Evolutionary conservation across 2,113 vertebrate species (phyloP).

Genomic region (Ornithorhynchus anatinus): DNA sequence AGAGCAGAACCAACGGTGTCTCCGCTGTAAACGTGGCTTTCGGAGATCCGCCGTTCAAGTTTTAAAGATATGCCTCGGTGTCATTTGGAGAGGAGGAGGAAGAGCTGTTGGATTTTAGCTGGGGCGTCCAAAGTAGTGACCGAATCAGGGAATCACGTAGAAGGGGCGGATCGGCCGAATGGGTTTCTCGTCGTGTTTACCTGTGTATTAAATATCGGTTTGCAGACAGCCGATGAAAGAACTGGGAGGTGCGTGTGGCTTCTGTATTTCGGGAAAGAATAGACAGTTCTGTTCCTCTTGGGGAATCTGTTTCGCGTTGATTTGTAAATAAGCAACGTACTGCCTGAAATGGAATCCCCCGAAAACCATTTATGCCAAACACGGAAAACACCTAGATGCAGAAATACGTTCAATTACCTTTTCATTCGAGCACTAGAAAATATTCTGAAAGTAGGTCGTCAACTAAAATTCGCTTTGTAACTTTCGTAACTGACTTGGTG

Average conservation of each 20-base stretch:
- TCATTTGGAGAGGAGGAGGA: not conserved
- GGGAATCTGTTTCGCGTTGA: not conserved
- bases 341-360: not conserved
- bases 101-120: not conserved
- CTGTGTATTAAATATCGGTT: not conserved
- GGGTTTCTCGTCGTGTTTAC: not conserved
- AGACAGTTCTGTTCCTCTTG: not conserved
- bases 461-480: accelerated
- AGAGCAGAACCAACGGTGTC: constrained; percentile 1
- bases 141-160: accelerated
- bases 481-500: not conserved
- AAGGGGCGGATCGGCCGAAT: accelerated
- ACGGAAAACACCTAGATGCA: accelerated
- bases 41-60: not conserved
- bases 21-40: not conserved
- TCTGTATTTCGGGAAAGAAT: not conserved
- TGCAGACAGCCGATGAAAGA: not conserved
- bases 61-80: not conserved
- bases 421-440: not conserved
- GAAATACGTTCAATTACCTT: accelerated
- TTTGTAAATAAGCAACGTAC: not conserved
- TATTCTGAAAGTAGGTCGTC: accelerated
- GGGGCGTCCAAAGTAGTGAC: accelerated
- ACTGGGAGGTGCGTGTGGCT: accelerated
- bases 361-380: accelerated